Percentiles rank a stretch among this genome's conserved stretches.
Evolutionary conservation across 1,140 invertebrate genomes (phyloP).

Genomic region (Drepana arcuata): DNA sequence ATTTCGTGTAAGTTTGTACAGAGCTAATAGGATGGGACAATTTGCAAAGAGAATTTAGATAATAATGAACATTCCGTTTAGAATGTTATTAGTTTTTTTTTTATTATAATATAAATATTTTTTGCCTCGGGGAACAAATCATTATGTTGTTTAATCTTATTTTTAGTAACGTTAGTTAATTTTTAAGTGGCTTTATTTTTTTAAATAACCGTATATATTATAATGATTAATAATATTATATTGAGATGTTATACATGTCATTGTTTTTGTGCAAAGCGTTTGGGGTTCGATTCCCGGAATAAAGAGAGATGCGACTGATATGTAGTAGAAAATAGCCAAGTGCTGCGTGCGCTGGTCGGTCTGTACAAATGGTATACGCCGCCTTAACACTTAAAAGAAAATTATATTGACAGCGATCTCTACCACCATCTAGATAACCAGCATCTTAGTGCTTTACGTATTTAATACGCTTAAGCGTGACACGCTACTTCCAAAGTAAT

Average conservation of each 20-base stretch:
- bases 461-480: conserved; percentile 1
- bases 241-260: conserved; percentile 67
- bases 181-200: conserved; percentile 69
- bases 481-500: background rate
- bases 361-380: conserved; percentile 65
- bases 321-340: conserved; percentile 53
- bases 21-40: conserved; percentile 68
- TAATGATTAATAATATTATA: conserved; percentile 51
- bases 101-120: conserved; percentile 64
- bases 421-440: conserved; percentile 14
- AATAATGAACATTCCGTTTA: conserved; percentile 69
- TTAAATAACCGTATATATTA: conserved; percentile 58
- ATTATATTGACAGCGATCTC: conserved; percentile 57
- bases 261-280: conserved; percentile 67
- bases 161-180: conserved; percentile 70
- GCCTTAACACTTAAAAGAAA: conserved; percentile 59
- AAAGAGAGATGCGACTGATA: conserved; percentile 65
- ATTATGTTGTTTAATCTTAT: conserved; percentile 71
- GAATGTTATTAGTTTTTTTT: conserved; percentile 70
- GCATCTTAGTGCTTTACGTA: background rate
- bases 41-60: conserved; percentile 71
- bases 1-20: conserved; percentile 70
- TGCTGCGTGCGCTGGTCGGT: conserved; percentile 32
- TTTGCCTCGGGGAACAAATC: conserved; percentile 69
- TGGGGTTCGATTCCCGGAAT: conserved; percentile 49